Percentiles rank a stretch among this genome's conserved stretches.
Evolutionary conservation across 2,888 invertebrate genomes (phyloP).

Genomic region (Ophioninae sp.): DNA sequence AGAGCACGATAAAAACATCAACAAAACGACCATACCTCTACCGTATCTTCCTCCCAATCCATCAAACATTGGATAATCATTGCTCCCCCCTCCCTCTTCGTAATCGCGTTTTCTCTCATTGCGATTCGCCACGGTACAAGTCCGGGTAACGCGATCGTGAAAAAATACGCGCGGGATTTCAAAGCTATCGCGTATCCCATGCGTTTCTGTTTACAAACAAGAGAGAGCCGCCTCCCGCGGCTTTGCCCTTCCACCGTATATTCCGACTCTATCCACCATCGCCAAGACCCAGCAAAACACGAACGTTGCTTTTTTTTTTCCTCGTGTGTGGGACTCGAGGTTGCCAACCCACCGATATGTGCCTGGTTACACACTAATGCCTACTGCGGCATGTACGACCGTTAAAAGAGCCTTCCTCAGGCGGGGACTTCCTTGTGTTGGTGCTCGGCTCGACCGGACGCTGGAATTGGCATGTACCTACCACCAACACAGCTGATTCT

Average conservation of each 20-base stretch:
- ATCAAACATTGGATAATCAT: constrained; percentile 34
- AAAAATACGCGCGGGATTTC: constrained; percentile 53
- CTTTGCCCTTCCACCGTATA: constrained; percentile 46
- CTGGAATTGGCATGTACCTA: constrained; percentile 30
- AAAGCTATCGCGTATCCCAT: constrained; percentile 61
- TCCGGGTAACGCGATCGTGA: constrained; percentile 51
- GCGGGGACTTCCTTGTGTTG: background rate
- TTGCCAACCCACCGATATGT: background rate
- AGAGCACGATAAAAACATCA: constrained; percentile 5
- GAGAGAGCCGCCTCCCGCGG: constrained; percentile 62
- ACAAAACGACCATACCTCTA: constrained; percentile 1
- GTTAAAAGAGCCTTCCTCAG: constrained; percentile 39
- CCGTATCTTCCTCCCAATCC: constrained; percentile 14
- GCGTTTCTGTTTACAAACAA: constrained; percentile 76
- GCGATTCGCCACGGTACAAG: constrained; percentile 36
- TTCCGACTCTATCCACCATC: constrained; percentile 34
- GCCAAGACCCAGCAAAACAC: constrained; percentile 23
- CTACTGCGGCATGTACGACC: constrained; percentile 31
- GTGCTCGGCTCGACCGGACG: constrained; percentile 7
- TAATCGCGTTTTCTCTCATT: too few relatives aligned
- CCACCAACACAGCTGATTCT: constrained; percentile 46
- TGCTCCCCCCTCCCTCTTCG: background rate
- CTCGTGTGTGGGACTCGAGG: constrained; percentile 8
- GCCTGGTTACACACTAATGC: constrained; percentile 1
- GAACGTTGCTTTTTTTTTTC: background rate